Percentiles rank a stretch among this genome's conserved stretches.
Evolutionary conservation across 2,113 vertebrate species (phyloP).

Genomic region (Zapus hudsonius): DNA sequence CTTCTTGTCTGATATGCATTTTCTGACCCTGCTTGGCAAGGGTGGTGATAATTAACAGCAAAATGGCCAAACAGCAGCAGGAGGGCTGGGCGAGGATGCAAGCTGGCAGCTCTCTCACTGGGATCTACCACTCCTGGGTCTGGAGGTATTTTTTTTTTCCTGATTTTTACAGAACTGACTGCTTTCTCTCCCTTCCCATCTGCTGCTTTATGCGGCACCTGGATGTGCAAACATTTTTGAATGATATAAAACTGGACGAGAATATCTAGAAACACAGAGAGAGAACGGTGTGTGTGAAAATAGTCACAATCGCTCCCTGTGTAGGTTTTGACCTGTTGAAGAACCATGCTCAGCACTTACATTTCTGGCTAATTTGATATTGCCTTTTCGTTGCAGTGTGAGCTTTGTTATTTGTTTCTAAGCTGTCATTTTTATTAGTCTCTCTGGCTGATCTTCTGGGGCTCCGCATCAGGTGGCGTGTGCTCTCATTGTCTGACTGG

Average conservation of each 20-base stretch:
- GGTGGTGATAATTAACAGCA: neutral
- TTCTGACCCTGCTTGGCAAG: neutral
- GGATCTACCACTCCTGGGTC: neutral
- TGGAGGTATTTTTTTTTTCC: neutral
- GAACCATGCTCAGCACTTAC: conserved; percentile 44
- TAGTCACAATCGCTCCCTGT: conserved; percentile 31
- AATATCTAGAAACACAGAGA: conserved; percentile 17
- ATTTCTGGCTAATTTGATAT: conserved; percentile 78
- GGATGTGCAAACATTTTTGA: conserved; percentile 59
- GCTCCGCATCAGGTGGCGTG: conserved; percentile 82
- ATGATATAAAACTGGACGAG: neutral
- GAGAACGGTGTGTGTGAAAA: neutral
- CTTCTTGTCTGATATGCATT: neutral
- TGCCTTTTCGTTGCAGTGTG: neutral
- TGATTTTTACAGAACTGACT: neutral
- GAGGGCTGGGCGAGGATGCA: neutral
- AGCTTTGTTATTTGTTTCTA: conserved; percentile 82
- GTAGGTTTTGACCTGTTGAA: conserved; percentile 75
- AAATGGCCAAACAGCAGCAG: neutral
- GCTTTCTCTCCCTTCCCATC: neutral
- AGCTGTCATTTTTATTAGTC: conserved; percentile 87
- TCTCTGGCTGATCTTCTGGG: conserved; percentile 85
- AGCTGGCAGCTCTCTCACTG: neutral
- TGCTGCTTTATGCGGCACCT: conserved; percentile 43
- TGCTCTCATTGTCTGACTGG: conserved; percentile 83